phyloP scores from a whole-genome alignment of 30 jellyfish, hydroid and myxozoan genomes.

The Chrysaora quinquecirrha region DNA sequence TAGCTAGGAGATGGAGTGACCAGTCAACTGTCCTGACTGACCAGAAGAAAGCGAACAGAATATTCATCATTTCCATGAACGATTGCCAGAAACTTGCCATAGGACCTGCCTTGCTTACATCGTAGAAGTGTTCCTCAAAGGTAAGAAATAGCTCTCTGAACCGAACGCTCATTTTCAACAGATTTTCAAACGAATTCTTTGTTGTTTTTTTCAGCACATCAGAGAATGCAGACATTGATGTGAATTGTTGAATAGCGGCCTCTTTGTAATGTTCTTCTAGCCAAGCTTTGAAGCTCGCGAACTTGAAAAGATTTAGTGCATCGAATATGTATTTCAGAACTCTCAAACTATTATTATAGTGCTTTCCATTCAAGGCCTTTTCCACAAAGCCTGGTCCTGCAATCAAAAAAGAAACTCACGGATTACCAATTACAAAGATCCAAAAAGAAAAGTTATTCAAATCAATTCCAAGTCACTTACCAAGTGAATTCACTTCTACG shows the following conservation, averaged over 20 bases:
- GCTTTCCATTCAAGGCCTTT: conserved; percentile 39
- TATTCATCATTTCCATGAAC: conserved; percentile 24
- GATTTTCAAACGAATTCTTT: conserved; percentile 1
- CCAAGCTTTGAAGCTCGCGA: conserved; percentile 15
- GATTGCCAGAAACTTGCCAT: conserved; percentile 42
- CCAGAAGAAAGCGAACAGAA: conserved; percentile 15
- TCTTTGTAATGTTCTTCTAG: background rate
- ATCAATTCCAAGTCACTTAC: conserved; percentile 6
- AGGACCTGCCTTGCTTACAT: conserved; percentile 17
- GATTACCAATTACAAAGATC: no score
- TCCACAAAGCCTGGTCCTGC: conserved; percentile 26
- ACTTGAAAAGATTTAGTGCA: conserved; percentile 28
- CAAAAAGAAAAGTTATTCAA: background rate
- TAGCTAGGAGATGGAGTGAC: conserved; percentile 22
- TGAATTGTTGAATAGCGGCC: background rate
- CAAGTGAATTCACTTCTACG: conserved; percentile 14
- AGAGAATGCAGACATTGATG: conserved; percentile 12
- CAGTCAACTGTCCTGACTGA: conserved; percentile 40
- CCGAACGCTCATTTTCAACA: background rate
- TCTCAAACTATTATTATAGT: conserved; percentile 41
- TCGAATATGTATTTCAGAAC: conserved; percentile 19
- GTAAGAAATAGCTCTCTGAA: background rate
- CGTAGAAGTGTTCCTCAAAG: background rate
- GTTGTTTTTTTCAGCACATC: background rate
- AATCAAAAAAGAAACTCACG: no score